Evolutionary conservation across 2,113 vertebrate species (phyloP), one percentile per base, ranked within the genome.

Genomic region (Podocnemis expansa): DNA sequence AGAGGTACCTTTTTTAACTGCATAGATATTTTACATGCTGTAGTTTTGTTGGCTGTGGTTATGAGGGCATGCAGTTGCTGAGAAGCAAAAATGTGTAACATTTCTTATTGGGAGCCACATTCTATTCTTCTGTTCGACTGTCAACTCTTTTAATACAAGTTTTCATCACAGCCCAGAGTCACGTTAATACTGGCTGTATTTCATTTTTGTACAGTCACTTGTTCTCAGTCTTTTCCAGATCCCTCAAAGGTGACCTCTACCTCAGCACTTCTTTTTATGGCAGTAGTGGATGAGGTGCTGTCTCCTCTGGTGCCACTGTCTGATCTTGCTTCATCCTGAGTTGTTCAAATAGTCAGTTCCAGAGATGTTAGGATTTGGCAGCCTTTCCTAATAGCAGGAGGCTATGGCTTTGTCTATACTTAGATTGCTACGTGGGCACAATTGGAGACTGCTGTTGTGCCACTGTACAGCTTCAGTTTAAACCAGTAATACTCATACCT

Each of bases 341-440:
- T 93, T 89, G 43, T 0, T 11, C 47, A 4, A 29, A 60, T 25
- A 60, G 86, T 60, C 78, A 76, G 41, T 90, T 87, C 41, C 81
- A 84, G 91, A 81, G 89, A 38, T 92, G 79, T 29, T 79, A 47
- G 31, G 45, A 5, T 91, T 47, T 93, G 92, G 91, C 92, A 91
- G 84, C 55, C 55, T 95, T 94, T 14, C 60, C 41, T 0, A 0
- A 0, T 9, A 29, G 16, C 0, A 0, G 54, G 2, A 5, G 19
- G 10, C 70, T 43, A 24, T 11, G 5, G 38, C 31, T 67, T 8
- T 67, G 16, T 67, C 60, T 19, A 8, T 67, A 67, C 31, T 17
- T 17, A 67, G 34, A 67, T 34, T 67, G 34, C 60, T 67, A 63
- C 31, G 17, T 6, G 16, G 31, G 60, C 60, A 63, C 31, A 29